These are phyloP conservation scores for Riparia riparia DNA, from an alignment of 2,113 vertebrate species.

Conservation along the genomic window DNA sequence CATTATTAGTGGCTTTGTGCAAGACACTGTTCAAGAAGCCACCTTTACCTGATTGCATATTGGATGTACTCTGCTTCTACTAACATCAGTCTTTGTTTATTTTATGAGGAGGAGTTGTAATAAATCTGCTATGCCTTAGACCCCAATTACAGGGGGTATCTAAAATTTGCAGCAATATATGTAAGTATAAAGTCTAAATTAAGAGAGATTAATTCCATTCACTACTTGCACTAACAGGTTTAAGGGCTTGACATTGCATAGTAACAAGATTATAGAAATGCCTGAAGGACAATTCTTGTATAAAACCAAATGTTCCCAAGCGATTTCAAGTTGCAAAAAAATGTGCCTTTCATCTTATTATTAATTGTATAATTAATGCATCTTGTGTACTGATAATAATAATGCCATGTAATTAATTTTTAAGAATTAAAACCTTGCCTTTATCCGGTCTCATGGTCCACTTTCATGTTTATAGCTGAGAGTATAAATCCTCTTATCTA, in stretches of 20 bases:
- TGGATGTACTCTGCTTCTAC: not conserved
- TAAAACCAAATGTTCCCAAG: conserved; percentile 72
- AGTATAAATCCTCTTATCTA: conserved; percentile 85
- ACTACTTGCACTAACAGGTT: conserved; percentile 64
- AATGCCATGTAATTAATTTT: conserved; percentile 87
- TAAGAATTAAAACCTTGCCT: conserved; percentile 82
- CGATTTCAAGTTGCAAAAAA: conserved; percentile 69
- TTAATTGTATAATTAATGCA: conserved; percentile 86
- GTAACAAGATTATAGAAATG: conserved; percentile 80
- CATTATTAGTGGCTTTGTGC: not conserved
- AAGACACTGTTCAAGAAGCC: not conserved
- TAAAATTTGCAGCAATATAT: conserved; percentile 38
- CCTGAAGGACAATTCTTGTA: conserved; percentile 78
- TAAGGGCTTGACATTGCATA: conserved; percentile 78
- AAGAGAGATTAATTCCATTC: conserved; percentile 67
- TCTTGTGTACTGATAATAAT: conserved; percentile 85
- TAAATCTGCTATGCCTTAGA: conserved; percentile 71
- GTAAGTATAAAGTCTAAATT: conserved; percentile 10
- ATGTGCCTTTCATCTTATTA: conserved; percentile 76
- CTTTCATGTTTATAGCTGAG: conserved; percentile 82
- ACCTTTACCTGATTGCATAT: not conserved
- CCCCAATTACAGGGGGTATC: conserved; percentile 69
- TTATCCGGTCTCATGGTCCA: conserved; percentile 79
- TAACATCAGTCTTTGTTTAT: conserved; percentile 11
- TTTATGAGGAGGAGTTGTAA: conserved; percentile 46